Conservation (phyloP, 2,797 vertebrate genomes). For the Dendrocincla fuliginosa region DNA sequence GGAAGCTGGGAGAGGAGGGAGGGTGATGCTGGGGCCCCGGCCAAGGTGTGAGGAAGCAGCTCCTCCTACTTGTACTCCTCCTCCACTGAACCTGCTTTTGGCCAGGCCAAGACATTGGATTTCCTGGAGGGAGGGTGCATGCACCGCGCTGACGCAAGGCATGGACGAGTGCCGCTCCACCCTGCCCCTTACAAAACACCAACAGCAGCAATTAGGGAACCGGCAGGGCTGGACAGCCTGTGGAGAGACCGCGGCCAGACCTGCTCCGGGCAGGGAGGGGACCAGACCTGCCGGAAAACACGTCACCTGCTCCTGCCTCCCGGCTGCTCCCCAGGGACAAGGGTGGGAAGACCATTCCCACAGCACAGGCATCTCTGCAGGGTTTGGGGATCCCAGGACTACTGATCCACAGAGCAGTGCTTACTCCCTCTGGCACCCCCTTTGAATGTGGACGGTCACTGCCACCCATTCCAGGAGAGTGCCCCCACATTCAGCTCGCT, state of each 20-base stretch:
- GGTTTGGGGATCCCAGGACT: background rate
- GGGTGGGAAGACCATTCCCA: background rate
- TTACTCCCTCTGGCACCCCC: background rate
- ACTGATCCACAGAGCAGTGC: background rate
- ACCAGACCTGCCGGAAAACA: background rate
- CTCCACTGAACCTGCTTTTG: constrained; percentile 9
- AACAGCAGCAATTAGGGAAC: constrained; percentile 47
- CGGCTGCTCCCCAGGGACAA: background rate
- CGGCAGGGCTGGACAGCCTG: constrained; percentile 9
- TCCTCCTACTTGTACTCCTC: constrained; percentile 24
- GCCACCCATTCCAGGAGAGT: background rate
- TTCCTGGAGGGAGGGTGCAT: constrained; percentile 65
- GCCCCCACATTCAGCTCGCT: background rate
- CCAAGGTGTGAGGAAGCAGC: constrained; percentile 7
- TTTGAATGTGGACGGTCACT: too few relatives aligned
- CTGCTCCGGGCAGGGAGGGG: constrained; percentile 19
- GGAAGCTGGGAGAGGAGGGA: background rate
- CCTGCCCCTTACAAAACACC: constrained; percentile 65
- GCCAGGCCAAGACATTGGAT: constrained; percentile 2
- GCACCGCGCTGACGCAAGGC: constrained; percentile 53
- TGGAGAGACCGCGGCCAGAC: background rate
- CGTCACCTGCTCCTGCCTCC: background rate
- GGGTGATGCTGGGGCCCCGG: background rate
- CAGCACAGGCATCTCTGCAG: background rate
- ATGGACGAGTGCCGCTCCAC: constrained; percentile 47